Evolutionary conservation across 2,888 invertebrate species (phyloP).

Genomic region (Camptogramma bilineatum): DNA sequence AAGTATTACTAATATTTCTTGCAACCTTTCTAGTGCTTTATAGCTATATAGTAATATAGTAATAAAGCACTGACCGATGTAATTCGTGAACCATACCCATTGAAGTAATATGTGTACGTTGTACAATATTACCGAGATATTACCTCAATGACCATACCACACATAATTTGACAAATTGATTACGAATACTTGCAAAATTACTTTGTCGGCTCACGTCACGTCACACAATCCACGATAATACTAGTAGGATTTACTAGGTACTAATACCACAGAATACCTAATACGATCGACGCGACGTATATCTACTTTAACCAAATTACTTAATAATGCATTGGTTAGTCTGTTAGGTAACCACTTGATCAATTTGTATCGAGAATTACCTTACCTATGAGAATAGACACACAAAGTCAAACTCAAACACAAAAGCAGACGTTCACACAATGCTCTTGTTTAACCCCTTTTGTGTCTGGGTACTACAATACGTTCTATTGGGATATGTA

Average conservation of each 20-base stretch:
- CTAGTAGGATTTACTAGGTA: background rate
- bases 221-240: background rate
- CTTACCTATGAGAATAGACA: slow-evolving; percentile 11
- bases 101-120: too few species aligned
- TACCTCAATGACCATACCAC: too few species aligned
- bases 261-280: background rate
- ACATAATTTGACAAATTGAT: slow-evolving; percentile 9
- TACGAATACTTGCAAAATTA: slow-evolving; percentile 12
- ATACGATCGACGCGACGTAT: background rate
- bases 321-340: background rate
- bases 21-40: too few species aligned
- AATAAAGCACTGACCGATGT: background rate
- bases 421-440: slow-evolving; percentile 11
- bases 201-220: background rate
- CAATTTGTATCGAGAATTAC: background rate
- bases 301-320: background rate
- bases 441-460: slow-evolving; percentile 9
- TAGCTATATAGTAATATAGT: too few species aligned
- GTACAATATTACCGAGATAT: too few species aligned
- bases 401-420: slow-evolving; percentile 11
- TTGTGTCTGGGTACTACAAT: slow-evolving; percentile 21
- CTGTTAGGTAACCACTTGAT: background rate
- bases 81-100: slow-evolving; percentile 1
- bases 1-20: too few species aligned
- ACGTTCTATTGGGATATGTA: slow-evolving; percentile 18